Evolutionary conservation across 2,113 vertebrate species (phyloP).

Genomic region (Sylvietta virens): DNA sequence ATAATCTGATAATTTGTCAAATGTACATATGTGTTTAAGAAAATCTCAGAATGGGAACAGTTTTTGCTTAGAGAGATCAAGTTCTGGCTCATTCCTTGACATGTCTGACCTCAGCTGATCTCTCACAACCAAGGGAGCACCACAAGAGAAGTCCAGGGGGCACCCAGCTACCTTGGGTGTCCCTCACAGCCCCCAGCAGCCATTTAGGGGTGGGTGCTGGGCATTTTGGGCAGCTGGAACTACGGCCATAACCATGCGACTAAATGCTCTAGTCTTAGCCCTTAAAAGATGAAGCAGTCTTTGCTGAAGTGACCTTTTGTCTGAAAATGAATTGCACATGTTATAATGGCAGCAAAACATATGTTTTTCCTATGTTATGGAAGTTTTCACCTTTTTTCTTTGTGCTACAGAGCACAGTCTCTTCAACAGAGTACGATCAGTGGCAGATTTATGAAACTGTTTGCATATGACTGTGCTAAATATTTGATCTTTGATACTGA

Average conservation of each 20-base stretch:
- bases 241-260: background rate
- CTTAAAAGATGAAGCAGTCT: background rate
- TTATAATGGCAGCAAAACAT: background rate
- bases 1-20: background rate
- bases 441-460: background rate
- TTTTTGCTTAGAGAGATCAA: background rate
- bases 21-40: background rate
- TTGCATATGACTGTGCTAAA: background rate
- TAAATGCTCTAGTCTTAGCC: background rate
- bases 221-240: background rate
- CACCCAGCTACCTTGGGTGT: background rate
- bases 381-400: background rate
- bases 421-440: background rate
- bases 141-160: rapidly evolving
- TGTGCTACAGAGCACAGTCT: background rate
- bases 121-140: background rate
- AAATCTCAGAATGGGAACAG: background rate
- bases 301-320: background rate
- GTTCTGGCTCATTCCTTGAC: background rate
- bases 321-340: background rate
- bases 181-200: rapidly evolving
- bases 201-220: too few relatives aligned
- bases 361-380: background rate
- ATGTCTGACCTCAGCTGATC: background rate
- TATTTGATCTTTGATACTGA: background rate